Evolutionary conservation across 2,113 vertebrate species (phyloP).

Genomic region (Alligator mississippiensis): DNA sequence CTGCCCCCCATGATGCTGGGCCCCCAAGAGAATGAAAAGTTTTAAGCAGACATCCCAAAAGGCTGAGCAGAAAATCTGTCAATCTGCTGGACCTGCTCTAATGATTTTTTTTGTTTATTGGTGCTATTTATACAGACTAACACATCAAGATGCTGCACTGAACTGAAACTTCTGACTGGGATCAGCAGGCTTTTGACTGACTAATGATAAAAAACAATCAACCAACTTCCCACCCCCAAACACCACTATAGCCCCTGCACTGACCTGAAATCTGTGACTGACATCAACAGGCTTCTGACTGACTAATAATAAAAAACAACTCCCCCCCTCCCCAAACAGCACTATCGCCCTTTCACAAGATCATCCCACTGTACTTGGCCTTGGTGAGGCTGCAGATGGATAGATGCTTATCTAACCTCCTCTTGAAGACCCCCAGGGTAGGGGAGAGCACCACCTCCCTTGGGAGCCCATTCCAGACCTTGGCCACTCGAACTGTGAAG

Average conservation of each 20-base stretch:
- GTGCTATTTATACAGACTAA: neutral
- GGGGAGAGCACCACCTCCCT: no score
- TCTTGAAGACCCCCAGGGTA: no score
- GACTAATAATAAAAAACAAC: neutral
- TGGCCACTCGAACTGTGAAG: no score
- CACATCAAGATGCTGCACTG: neutral
- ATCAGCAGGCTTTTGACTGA: slow-evolving; percentile 48
- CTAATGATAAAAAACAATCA: neutral
- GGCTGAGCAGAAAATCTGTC: slow-evolving; percentile 19
- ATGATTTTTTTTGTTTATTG: neutral
- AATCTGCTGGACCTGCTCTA: neutral
- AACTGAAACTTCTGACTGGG: slow-evolving; percentile 33
- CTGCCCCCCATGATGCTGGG: neutral
- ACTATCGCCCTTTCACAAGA: neutral
- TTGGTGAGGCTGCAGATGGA: no score
- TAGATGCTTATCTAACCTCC: no score
- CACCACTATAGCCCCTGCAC: neutral
- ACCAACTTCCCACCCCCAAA: no score
- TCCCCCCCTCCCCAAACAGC: no score
- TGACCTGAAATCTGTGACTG: slow-evolving; percentile 37
- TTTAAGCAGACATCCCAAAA: slow-evolving; percentile 32
- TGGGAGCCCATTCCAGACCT: no score
- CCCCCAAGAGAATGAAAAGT: neutral
- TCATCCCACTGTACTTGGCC: no score
- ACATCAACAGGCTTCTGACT: slow-evolving; percentile 48